Base-by-base conservation (phyloP, 2,888 invertebrate genomes). In the Ectobius pallidus region DNA sequence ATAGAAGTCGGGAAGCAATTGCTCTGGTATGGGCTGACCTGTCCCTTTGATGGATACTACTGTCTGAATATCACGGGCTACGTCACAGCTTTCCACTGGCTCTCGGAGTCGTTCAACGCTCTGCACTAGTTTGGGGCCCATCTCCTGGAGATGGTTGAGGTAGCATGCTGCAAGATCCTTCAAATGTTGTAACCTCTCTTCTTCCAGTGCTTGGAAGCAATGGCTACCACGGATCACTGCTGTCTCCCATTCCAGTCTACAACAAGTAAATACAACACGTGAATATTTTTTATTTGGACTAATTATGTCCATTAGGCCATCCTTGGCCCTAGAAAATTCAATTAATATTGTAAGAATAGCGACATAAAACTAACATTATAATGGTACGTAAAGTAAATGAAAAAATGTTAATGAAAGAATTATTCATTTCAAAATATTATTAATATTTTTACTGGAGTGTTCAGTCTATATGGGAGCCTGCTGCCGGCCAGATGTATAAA, bases 1-100 rank as follows among this genome's bases (percentile, higher is more conserved):
- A 84, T 96, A 97, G 85, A 96, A 96, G 84, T 97, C 96, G 0
- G 97, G 95, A 75, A 97, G 84, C 69, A 96, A 86, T 82, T 97
- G 96, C 80, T 97, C 96, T 11, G 89, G 85, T 65, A 86, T 85
- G 7, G 89, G 89, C 18, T 91, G 90, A 71, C 90, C 87, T 71
- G 91, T 89, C 74, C 91, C 91, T 79, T 91, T 88, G 74, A 90
- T 86, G 9, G 92, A 81, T 11, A 85, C 82, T n/a, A 86, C 83
- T 27, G 82, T 89, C 79, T 91, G 91, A 32, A 92, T 88, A 79
- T 91, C 92, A 73, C 87, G 86, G 6, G 84, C 82, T 0, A 88
- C 84, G 79, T 86, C 87, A 75, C 88, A 86, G 63, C 82, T 83
- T 63, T 84, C 82, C 69, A 93, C 89, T 3, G 94, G 92, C 69